These are phyloP conservation scores for Cyanoderma ruficeps DNA, from an alignment of 2,113 vertebrate genomes.

Conservation along the genomic window DNA sequence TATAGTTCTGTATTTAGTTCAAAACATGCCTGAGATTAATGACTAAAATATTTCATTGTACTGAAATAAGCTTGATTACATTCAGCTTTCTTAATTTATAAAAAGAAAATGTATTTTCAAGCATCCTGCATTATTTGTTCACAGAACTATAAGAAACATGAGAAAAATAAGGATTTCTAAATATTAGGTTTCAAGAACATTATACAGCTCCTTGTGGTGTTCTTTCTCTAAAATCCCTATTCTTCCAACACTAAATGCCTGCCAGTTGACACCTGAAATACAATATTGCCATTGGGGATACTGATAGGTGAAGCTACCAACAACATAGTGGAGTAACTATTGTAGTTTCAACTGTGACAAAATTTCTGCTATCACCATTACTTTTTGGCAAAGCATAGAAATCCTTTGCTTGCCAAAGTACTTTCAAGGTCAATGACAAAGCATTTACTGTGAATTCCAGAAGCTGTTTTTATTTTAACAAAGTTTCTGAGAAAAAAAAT, in stretches of 20 bases:
- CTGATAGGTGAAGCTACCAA: neutral
- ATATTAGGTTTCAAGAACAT: neutral
- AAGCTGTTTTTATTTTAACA: constrained; percentile 4
- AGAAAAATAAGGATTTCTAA: neutral
- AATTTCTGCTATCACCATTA: constrained; percentile 8
- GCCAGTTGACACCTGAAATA: neutral
- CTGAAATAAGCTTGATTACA: neutral
- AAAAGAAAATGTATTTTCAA: neutral
- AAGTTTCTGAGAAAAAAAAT: constrained; percentile 25
- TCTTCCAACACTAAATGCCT: neutral
- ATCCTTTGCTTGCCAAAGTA: constrained; percentile 9
- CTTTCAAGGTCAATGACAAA: constrained; percentile 32
- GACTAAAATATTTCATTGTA: neutral
- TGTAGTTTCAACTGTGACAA: neutral
- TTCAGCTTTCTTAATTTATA: neutral
- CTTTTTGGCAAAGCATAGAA: constrained; percentile 22
- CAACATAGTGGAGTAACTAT: neutral
- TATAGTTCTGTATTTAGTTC: neutral
- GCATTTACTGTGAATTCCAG: neutral
- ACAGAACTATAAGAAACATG: neutral
- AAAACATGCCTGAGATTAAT: neutral
- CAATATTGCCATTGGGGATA: neutral
- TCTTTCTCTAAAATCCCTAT: neutral
- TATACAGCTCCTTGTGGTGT: neutral
- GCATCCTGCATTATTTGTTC: neutral